These are phyloP conservation scores for Coregonus clupeaformis DNA, from an alignment of 2,113 vertebrate genomes.

Conservation along the genomic window DNA sequence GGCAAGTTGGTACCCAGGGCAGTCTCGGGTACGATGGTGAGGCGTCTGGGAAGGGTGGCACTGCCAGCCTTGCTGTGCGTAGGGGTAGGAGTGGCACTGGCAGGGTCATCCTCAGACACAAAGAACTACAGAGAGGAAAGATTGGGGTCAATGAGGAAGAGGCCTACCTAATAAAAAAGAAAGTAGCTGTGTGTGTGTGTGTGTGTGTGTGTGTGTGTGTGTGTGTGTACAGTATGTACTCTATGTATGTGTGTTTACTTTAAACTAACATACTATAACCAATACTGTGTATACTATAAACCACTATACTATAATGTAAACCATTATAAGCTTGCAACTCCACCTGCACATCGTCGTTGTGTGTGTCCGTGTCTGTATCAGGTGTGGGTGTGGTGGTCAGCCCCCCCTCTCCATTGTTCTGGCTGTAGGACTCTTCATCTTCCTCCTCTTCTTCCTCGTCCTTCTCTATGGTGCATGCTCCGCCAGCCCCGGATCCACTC, in stretches of 20 bases:
- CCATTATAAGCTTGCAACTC: too few relatives aligned
- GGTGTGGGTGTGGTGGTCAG: conserved; percentile 50
- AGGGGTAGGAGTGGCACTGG: neutral
- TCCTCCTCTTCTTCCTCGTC: conserved; percentile 86
- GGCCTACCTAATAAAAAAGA: neutral
- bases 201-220: neutral
- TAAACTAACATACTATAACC: too few relatives aligned
- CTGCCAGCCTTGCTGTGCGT: conserved; percentile 28
- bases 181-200: too few relatives aligned
- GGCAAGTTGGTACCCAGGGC: conserved; percentile 15
- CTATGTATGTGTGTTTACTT: too few relatives aligned
- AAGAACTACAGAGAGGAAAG: conserved; percentile 65
- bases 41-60: conserved; percentile 27
- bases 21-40: conserved; percentile 41
- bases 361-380: conserved; percentile 37
- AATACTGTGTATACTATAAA: too few relatives aligned
- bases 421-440: conserved; percentile 55
- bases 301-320: too few relatives aligned
- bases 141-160: neutral
- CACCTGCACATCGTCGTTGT: conserved; percentile 59
- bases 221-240: too few relatives aligned
- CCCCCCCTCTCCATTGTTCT: conserved; percentile 23
- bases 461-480: conserved; percentile 80
- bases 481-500: conserved; percentile 59
- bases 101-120: conserved; percentile 69